Conservation (phyloP, 37 sponge, comb jelly and placozoan genomes). For the Axinella damicornis region DNA sequence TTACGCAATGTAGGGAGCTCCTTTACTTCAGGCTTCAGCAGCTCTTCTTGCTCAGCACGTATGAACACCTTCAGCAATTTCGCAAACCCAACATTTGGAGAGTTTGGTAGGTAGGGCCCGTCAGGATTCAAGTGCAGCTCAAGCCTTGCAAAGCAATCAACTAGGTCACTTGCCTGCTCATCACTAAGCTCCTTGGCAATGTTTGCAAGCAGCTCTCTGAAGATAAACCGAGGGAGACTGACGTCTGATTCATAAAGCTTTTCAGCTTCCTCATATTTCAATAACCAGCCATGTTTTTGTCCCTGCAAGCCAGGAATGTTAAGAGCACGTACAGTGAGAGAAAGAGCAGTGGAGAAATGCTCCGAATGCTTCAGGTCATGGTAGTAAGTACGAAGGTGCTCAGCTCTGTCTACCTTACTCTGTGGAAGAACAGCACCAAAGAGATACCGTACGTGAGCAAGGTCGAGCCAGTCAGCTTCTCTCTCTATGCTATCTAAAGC, state of each 20-base stretch:
- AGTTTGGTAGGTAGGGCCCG: neutral
- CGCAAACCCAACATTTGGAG: neutral
- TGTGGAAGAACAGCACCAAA: conserved; percentile 8
- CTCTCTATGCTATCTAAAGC: no score
- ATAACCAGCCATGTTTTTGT: neutral
- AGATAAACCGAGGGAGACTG: neutral
- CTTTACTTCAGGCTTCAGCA: neutral
- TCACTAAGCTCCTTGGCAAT: neutral
- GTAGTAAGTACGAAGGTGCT: neutral
- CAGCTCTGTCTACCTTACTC: neutral
- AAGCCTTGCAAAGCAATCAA: neutral
- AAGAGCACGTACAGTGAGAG: neutral
- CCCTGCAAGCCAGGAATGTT: neutral
- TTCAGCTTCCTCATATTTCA: neutral
- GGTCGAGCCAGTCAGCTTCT: no score
- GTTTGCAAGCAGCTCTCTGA: neutral
- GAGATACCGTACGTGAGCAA: no score
- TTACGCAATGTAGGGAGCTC: neutral
- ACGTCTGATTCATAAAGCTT: conserved; percentile 11
- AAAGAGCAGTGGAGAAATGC: conserved; percentile 14
- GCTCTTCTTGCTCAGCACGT: neutral
- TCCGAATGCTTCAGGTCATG: conserved; percentile 3
- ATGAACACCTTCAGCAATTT: neutral
- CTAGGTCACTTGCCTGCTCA: neutral
- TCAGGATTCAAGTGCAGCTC: neutral